Evolutionary conservation across 2,113 vertebrate species (phyloP).

Genomic region (Sebastes fasciatus): DNA sequence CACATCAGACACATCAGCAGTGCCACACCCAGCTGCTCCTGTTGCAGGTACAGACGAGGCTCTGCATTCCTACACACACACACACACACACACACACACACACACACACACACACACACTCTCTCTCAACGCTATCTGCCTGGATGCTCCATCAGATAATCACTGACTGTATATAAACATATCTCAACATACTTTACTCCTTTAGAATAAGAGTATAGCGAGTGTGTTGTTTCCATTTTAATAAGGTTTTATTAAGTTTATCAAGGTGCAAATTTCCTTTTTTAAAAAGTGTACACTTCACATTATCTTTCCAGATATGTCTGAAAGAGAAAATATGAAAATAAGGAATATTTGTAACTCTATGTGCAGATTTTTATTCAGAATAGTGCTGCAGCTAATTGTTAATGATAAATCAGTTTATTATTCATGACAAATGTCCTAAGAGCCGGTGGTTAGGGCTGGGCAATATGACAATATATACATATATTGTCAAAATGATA

Average conservation of each 20-base stretch:
- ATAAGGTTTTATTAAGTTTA: not conserved
- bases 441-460: not conserved
- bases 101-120: conserved; percentile 13
- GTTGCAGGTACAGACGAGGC: conserved; percentile 61
- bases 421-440: not conserved
- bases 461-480: too few relatives aligned
- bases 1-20: conserved; percentile 34
- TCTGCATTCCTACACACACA: conserved; percentile 54
- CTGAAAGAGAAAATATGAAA: not conserved
- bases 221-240: not conserved
- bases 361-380: not conserved
- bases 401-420: not conserved
- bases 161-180: not conserved
- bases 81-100: conserved; percentile 34
- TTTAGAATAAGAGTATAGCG: not conserved
- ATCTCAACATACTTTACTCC: not conserved
- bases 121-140: conserved; percentile 14
- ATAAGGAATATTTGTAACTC: not conserved
- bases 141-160: not conserved
- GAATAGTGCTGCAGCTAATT: not conserved
- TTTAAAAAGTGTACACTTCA: not conserved
- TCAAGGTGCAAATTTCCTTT: not conserved
- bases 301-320: not conserved
- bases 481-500: too few relatives aligned
- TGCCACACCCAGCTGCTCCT: conserved; percentile 52